Evolutionary conservation across 2,888 invertebrate species (phyloP).

Genomic region (Drosophila flavopinicola): DNA sequence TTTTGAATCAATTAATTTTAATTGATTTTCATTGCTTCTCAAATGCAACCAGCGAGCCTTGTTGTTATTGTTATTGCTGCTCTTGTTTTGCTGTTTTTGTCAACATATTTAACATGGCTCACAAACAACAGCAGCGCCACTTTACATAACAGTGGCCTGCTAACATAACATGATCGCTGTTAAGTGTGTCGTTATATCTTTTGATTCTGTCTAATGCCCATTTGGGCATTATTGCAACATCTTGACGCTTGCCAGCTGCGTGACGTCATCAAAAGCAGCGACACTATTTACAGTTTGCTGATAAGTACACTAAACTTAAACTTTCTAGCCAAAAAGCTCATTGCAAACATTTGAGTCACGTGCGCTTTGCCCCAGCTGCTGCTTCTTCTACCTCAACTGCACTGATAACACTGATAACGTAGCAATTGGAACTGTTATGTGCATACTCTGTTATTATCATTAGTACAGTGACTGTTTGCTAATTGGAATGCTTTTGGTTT

Average conservation of each 20-base stretch:
- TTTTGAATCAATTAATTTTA: slow-evolving; percentile 80
- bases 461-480: background rate
- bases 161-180: slow-evolving; percentile 41
- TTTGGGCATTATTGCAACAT: slow-evolving; percentile 5
- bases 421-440: too few relatives aligned
- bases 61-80: slow-evolving; percentile 31
- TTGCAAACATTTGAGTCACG: slow-evolving; percentile 21
- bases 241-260: background rate
- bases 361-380: background rate
- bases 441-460: background rate
- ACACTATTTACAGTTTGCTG: slow-evolving; percentile 12
- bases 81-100: slow-evolving; percentile 27
- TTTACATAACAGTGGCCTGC: slow-evolving; percentile 33
- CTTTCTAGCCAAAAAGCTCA: background rate
- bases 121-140: slow-evolving; percentile 39
- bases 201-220: slow-evolving; percentile 1
- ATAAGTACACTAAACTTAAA: slow-evolving; percentile 25
- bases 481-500: background rate
- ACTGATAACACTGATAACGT: slow-evolving; percentile 4
- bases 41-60: slow-evolving; percentile 54
- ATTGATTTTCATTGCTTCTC: slow-evolving; percentile 81
- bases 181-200: slow-evolving; percentile 10
- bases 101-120: slow-evolving; percentile 38
- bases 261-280: slow-evolving; percentile 39
- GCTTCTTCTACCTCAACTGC: background rate